Evolutionary conservation across 2,888 invertebrate genomes (phyloP), one percentile per base, ranked within the genome.

Genomic region (Drosophila kambysellisi): DNA sequence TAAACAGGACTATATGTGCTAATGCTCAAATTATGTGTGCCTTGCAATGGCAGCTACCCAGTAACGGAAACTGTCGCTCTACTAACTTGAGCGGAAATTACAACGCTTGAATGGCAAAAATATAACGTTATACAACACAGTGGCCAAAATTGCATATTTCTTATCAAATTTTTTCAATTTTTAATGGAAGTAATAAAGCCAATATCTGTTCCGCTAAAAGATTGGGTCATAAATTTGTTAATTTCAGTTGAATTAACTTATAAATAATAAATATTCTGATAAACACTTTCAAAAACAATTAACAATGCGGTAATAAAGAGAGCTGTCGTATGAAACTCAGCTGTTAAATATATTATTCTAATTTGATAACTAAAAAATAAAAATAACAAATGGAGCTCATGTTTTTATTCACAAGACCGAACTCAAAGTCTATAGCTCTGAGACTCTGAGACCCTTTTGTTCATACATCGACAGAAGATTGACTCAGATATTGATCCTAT

Each of bases 71-170:
- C 80, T 80, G 85, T 84, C 85, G 72, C 87, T 81, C 74, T 71
- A 74, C 78, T 71, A 89, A 79, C 77, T 88, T 82, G 76, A 82
- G 72, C 88, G 92, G 91, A 92, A 92, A 92, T 92, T 91, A 89
- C 90, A 90, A 73, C 83, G 83, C 84, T 91, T 91, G 84, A 91
- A 91, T 81, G 85, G 76, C 32, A 57, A 87, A 91, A 88, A 83
- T 89, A 90, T 88, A 91, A 90, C 89, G 65, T 79, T 74, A 71
- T 72, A 53, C 46, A 56, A 43, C 46, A 77, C 57, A 66, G 48
- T 79, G 76, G 39, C 7, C 12, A 25, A 35, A 48, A 11, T 4
- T 17, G 5, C 7, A n/a, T n/a, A 25, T 29, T 35, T 25, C 15
- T 2, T 5, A 8, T 20, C 3, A 2, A 20, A 17, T 29, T n/a